phyloP scores from a whole-genome alignment of 2,797 vertebrate species.

The Periparus ater region DNA sequence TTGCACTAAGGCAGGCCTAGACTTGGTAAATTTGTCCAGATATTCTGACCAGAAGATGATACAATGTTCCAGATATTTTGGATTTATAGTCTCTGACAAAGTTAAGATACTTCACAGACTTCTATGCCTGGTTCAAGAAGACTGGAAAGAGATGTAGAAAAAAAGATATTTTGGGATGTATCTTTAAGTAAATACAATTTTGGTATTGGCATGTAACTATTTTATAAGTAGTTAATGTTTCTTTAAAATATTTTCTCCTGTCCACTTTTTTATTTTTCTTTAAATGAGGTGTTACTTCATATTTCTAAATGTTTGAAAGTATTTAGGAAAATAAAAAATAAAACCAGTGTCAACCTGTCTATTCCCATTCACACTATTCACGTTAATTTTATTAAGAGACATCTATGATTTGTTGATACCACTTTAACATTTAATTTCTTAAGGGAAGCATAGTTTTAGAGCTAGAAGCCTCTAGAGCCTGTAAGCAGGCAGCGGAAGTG shows the following conservation, averaged over 20 bases:
- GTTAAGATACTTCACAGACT: not conserved
- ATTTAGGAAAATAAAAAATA: not conserved
- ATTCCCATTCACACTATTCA: not conserved
- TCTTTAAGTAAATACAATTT: not conserved
- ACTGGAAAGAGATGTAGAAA: not conserved
- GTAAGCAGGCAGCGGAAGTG: conserved; percentile 33
- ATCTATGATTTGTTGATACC: not conserved
- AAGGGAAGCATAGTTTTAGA: conserved; percentile 3
- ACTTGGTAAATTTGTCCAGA: not conserved
- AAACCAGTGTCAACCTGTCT: not conserved
- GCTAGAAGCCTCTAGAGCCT: conserved; percentile 19
- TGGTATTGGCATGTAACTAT: not conserved
- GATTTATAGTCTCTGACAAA: not conserved
- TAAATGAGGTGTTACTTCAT: not conserved
- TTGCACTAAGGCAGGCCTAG: not conserved
- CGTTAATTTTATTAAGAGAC: conserved; percentile 5
- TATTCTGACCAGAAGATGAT: not conserved
- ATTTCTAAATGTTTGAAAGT: not conserved
- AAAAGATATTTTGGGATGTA: not conserved
- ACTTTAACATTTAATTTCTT: not conserved
- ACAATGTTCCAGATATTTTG: not conserved
- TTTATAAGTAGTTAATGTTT: not conserved
- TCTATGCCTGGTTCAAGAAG: not conserved
- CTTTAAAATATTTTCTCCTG: not conserved
- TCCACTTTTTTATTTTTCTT: not conserved